Base-by-base conservation (phyloP, 2,888 invertebrate species). In the Lasioglossum oenotherae region DNA sequence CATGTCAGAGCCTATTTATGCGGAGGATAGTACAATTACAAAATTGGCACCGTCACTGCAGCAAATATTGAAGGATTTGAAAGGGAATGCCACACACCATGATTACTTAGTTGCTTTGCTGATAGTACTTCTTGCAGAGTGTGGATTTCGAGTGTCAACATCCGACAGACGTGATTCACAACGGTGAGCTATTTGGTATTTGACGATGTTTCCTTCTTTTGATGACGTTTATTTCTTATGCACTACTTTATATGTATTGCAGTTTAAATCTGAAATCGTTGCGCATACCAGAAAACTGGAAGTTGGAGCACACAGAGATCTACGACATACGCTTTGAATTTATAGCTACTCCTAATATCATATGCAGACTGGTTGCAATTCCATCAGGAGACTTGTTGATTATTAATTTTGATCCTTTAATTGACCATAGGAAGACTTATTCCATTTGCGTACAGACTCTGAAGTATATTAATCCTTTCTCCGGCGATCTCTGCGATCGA, bases 351-450 rank as follows among this genome's bases (percentile, higher is more conserved):
- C 82, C 87, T 1, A 77, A 92, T 4, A 60, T 91, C 60, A 75
- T 86, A 69, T 94, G 93, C 75, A 95, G 93, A 78, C 84, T 95
- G 19, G 78, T 95, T 35, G 94, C 89, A 4, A 85, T 93, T 72
- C 92, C 94, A n/a, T 78, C 85, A 3, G 94, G 94, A 1, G 94
- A 95, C 81, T 89, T 88, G 60, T 69, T 95, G 67, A 78, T 95
- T 41, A 27, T 94, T 3, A 95, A 94, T 85, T 89, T 94, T 38
- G 85, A 92, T 23, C 85, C 94, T 4, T 4, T 72, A 4, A 71
- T 81, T 19, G 72, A 90, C 35, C 31, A 64, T 0, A 85, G 74
- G 44, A 87, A 64, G 5, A 85, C 82, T 41, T 91, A 92, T 46
- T 90, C 86, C 16, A 82, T 92, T 19, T 84, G 87, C 3, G 74